Base-by-base conservation (phyloP, 1,140 invertebrate species). In the Drosophila ironensis region DNA sequence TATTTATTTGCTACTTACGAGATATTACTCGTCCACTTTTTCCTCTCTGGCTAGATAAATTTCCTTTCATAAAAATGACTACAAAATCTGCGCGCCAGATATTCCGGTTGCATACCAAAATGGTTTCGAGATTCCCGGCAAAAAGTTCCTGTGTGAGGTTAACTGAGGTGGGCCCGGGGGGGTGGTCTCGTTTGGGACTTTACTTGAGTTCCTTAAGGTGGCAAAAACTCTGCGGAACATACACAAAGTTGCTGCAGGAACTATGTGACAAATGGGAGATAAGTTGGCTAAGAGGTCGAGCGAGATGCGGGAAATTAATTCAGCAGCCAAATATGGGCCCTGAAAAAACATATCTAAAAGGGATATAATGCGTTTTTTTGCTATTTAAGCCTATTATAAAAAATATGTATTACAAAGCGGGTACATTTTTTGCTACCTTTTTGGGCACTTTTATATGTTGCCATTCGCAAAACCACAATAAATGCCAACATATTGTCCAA, bases 1-100 rank as follows among this genome's bases (percentile, higher is more conserved):
- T 56, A 66, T 75, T 75, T 80, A 80, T 80, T 56, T 60, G 57
- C 57, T 75, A 66, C 59, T 75, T 67, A 75, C 25, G 35, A 71
- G 46, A 72, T 47, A 70, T 50, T 64, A 54, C 69, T 41, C 56
- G 53, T 50, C 22, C 17, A 25, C 33, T 33, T 53, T 52, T 60
- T n/a, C 16, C 28, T 35, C 11, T 45, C 30, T 61, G 28, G 54
- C 59, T 60, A 61, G 59, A 60, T 60, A 63, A 63, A 63, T 61
- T 61, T 46, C 14, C 47, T 40, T 27, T 56, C 41, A 67, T 44
- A 54, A 67, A 56, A 53, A 35, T 44, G 44, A 53, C 14, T 42
- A 33, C 42, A 22, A 68, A 53, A 45, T 46, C 41, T 67, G 61
- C 30, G 28, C 30, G 1, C 16, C 44, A 24, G 40, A 38, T 61